These are phyloP conservation scores for Dendrolimus kikuchii DNA, from an alignment of 1,140 invertebrate species.

Conservation along the genomic window DNA sequence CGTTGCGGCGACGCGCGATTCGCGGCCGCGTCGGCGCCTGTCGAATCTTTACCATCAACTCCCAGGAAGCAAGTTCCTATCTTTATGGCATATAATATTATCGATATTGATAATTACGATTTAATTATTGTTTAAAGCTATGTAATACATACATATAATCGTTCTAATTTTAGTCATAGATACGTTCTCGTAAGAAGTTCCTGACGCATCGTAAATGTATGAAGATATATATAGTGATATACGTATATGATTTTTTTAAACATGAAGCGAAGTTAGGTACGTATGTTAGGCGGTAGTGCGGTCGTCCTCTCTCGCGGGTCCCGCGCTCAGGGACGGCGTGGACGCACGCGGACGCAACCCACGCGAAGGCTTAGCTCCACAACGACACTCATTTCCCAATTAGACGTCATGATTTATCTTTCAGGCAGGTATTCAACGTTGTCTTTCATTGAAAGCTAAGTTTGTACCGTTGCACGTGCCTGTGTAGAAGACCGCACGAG, in stretches of 20 bases:
- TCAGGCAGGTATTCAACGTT: background rate
- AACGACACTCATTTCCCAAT: background rate
- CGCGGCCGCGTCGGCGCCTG: slow-evolving; percentile 51
- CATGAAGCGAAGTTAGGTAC: slow-evolving; percentile 65
- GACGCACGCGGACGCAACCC: slow-evolving; percentile 14
- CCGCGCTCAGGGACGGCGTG: slow-evolving; percentile 22
- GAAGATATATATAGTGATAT: slow-evolving; percentile 69
- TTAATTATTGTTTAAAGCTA: slow-evolving; percentile 74
- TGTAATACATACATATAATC: slow-evolving; percentile 75
- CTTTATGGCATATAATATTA: slow-evolving; percentile 75
- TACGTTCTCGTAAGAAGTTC: slow-evolving; percentile 74
- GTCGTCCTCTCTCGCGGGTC: slow-evolving; percentile 57
- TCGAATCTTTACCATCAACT: slow-evolving; percentile 60
- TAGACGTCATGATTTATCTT: slow-evolving; percentile 1
- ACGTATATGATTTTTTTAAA: slow-evolving; percentile 72
- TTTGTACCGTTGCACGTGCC: no score
- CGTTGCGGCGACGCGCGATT: slow-evolving; percentile 48
- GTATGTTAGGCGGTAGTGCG: slow-evolving; percentile 69
- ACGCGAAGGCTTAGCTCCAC: background rate
- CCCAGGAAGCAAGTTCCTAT: slow-evolving; percentile 81
- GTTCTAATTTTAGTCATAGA: slow-evolving; percentile 73
- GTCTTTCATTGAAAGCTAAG: no score
- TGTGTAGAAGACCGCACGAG: background rate
- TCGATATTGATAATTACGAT: slow-evolving; percentile 74
- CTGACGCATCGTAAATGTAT: slow-evolving; percentile 72